These are phyloP conservation scores for Florisuga fusca DNA, from an alignment of 2,797 vertebrate species.

Conservation along the genomic window DNA sequence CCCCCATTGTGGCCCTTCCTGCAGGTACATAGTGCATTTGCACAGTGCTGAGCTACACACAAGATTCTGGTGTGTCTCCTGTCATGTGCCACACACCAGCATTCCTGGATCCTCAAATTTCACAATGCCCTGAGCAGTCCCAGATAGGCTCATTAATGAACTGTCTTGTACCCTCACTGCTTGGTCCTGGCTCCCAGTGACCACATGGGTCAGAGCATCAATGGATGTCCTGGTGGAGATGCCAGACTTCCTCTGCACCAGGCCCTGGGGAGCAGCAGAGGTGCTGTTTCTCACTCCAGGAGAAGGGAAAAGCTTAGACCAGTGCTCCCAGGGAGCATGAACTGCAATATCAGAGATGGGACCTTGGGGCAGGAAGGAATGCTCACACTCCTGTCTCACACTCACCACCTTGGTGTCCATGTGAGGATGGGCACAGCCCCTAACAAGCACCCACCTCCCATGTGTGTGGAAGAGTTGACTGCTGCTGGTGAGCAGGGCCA, in stretches of 20 bases:
- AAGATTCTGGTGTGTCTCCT: neutral
- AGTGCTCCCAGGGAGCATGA: neutral
- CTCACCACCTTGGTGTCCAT: fast-evolving
- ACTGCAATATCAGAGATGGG: neutral
- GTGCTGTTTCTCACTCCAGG: neutral
- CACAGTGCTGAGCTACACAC: neutral
- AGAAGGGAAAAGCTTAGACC: neutral
- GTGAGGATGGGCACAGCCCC: neutral
- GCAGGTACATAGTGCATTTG: neutral
- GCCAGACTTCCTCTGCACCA: neutral
- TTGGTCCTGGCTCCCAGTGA: neutral
- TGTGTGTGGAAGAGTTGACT: neutral
- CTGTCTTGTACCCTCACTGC: neutral
- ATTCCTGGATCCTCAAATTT: neutral
- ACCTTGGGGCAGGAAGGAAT: neutral
- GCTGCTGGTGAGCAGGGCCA: neutral
- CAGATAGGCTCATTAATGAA: neutral
- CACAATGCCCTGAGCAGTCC: neutral
- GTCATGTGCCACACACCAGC: neutral
- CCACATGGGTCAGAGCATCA: neutral
- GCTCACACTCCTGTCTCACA: neutral
- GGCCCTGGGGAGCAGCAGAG: neutral
- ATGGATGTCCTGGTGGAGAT: neutral
- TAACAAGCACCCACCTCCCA: neutral
- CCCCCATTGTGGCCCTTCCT: fast-evolving